phyloP scores from a whole-genome alignment of 1,140 invertebrate species.

The Tetramorium simillimum region DNA sequence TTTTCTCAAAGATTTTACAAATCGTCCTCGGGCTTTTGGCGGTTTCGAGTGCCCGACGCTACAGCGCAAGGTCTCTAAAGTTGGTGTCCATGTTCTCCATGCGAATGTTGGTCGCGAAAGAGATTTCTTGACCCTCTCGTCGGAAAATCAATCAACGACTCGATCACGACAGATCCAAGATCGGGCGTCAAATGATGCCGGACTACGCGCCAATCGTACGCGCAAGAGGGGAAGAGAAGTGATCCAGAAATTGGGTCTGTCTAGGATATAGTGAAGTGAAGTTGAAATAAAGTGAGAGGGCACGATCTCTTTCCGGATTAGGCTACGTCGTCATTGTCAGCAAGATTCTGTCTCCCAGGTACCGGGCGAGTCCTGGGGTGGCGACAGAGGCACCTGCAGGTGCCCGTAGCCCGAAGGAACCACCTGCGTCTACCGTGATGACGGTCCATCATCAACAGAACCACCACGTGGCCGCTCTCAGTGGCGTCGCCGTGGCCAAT shows the following conservation, averaged over 20 bases:
- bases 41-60: neutral
- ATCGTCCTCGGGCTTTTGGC: neutral
- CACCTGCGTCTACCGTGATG: conserved; percentile 80
- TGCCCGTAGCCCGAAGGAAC: conserved; percentile 79
- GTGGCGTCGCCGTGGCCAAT: conserved; percentile 81
- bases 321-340: conserved; percentile 69
- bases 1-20: conserved; percentile 5
- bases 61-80: neutral
- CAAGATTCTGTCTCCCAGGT: conserved; percentile 84
- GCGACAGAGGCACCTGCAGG: conserved; percentile 81
- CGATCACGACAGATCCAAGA: neutral
- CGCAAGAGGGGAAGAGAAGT: conserved; percentile 13
- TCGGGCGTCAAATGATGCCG: conserved; percentile 1
- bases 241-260: neutral
- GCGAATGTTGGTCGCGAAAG: neutral
- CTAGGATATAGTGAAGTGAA: conserved; percentile 53
- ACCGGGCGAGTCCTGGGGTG: conserved; percentile 82
- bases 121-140: conserved; percentile 7
- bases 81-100: neutral
- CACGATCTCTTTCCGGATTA: conserved; percentile 46
- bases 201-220: neutral
- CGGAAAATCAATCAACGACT: neutral
- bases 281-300: conserved; percentile 34
- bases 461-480: conserved; percentile 84
- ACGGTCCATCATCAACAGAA: conserved; percentile 85